Conservation (phyloP, 2,113 vertebrate species). For the Vicugna pacos region DNA sequence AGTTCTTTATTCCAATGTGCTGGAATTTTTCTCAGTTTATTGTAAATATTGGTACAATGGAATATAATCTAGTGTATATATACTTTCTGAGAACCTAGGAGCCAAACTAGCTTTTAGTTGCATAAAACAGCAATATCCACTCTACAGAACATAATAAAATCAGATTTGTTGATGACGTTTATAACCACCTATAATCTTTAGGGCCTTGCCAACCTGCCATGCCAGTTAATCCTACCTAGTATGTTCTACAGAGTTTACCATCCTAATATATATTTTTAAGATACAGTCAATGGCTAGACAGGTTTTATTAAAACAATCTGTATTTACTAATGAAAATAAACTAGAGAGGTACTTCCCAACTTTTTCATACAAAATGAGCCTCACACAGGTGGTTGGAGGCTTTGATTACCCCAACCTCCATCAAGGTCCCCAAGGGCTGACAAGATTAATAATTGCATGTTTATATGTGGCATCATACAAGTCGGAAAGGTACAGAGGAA, state of each 20-base stretch:
- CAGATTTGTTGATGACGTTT: background rate
- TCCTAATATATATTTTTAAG: background rate
- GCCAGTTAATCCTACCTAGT: background rate
- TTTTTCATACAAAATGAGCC: background rate
- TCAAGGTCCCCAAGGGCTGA: background rate
- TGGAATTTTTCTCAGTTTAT: background rate
- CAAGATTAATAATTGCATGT: background rate
- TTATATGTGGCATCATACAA: background rate
- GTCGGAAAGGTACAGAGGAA: background rate
- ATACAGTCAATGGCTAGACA: background rate
- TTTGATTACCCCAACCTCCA: background rate
- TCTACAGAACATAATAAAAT: background rate
- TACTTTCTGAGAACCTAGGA: background rate
- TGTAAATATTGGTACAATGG: background rate
- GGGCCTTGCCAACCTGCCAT: background rate
- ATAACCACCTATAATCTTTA: conserved; percentile 15
- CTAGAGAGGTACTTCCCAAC: background rate
- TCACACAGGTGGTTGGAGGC: background rate
- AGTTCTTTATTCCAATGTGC: background rate
- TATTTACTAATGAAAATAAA: background rate
- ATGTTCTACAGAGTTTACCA: background rate
- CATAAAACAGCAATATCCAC: background rate
- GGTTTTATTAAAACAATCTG: background rate
- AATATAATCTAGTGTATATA: background rate
- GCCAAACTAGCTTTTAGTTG: conserved; percentile 10